phyloP scores from a whole-genome alignment of 2,888 invertebrate species.

The Hetaerina titia region DNA sequence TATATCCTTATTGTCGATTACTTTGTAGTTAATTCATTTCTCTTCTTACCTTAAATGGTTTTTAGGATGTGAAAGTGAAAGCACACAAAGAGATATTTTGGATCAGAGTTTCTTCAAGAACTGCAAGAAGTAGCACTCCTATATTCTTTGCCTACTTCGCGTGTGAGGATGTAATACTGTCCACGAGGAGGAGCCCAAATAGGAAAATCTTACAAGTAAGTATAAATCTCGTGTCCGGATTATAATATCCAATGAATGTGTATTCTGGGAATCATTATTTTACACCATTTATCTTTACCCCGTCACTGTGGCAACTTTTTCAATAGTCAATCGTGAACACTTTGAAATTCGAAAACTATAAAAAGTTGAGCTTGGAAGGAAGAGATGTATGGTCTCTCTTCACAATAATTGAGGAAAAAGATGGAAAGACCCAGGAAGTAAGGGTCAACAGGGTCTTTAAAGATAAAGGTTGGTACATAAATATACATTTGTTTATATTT shows the following conservation, averaged over 20 bases:
- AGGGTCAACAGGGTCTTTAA: background rate
- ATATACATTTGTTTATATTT: background rate
- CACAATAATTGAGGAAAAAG: background rate
- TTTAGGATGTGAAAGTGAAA: conserved; percentile 26
- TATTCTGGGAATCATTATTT: background rate
- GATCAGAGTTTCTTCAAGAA: background rate
- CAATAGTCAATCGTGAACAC: background rate
- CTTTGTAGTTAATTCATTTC: background rate
- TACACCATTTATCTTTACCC: no score
- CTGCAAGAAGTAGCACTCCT: background rate
- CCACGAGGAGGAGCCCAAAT: background rate
- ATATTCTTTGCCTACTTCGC: background rate
- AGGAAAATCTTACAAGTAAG: background rate
- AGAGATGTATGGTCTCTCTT: background rate
- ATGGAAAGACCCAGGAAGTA: background rate
- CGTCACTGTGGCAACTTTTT: background rate
- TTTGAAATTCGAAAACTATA: conserved; percentile 8
- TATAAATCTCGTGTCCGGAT: background rate
- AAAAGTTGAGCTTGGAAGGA: conserved; percentile 30
- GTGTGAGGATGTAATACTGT: conserved; percentile 23
- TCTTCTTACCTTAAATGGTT: background rate
- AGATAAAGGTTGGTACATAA: background rate
- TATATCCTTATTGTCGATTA: background rate
- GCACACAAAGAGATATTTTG: conserved; percentile 25
- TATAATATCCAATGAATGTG: no score